Base-by-base conservation (phyloP, 2,797 vertebrate species). In the Diceros bicornis region DNA sequence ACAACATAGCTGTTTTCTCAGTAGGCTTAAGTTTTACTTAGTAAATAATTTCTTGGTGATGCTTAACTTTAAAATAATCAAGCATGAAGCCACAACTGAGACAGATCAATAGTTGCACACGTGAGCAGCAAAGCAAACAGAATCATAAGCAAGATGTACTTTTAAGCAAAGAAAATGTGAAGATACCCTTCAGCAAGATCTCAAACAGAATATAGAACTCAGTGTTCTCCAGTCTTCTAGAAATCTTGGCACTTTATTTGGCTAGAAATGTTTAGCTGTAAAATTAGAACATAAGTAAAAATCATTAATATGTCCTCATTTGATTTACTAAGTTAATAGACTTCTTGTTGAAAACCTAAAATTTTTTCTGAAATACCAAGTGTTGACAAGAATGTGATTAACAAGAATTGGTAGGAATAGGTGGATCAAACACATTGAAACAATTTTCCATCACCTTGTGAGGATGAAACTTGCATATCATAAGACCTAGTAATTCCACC, bases 1-100 rank as follows among this genome's bases (percentile, higher is more conserved):
- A 89, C 59, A 77, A 66, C 4, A 16, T 21, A 75, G n/a, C 66
- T 85, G 41, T 86, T 79, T 89, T 77, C 57, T 87, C 20, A 69
- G 44, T 55, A 77, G 6, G 29, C 55, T 85, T 77, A 77, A 57
- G 6, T 14, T 84, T 92, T 94, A 79, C 83, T 86, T 71, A 66
- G 21, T 55, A 93, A 93, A 47, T 81, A 85, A 27, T 34, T 85
- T 89, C 41, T 93, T 89, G 79, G 62, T 17, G 41, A 72, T 87
- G 68, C 37, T 75, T 91, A 89, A 94, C 37, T 88, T 81, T 66
- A 91, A 94, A 83, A 83, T 86, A 81, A 93, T 89, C n/a, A 55
- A 87, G 55, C 17, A 78, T 8, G 2, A 92, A 86, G 61, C 44
- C 81, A 62, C 37, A 83, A 68, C 37, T n/a, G 47, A 87, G 23